phyloP scores from a whole-genome alignment of 2,888 invertebrate genomes.

The Mesoligia furuncula region DNA sequence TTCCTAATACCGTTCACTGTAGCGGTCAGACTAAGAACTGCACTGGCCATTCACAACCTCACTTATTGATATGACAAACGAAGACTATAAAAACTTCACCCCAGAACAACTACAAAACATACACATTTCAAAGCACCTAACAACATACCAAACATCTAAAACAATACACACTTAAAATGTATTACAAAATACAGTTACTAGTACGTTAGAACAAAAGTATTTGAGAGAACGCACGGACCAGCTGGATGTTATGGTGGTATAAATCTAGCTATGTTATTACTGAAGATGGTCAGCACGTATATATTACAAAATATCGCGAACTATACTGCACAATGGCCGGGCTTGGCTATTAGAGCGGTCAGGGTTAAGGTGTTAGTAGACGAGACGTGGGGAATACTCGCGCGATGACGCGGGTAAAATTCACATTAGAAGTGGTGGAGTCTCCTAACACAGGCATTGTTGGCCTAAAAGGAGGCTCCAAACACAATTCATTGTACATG shows the following conservation, averaged over 20 bases:
- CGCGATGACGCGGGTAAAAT: not conserved
- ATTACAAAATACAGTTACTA: constrained; percentile 53
- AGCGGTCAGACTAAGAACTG: not conserved
- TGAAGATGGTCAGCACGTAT: constrained; percentile 61
- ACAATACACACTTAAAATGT: constrained; percentile 48
- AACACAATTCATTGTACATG: too few species aligned
- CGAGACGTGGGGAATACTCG: not conserved
- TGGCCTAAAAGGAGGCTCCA: too few species aligned
- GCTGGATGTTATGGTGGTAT: constrained; percentile 50
- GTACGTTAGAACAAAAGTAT: constrained; percentile 40
- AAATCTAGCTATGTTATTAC: constrained; percentile 66
- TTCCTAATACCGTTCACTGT: not conserved
- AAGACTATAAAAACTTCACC: not conserved
- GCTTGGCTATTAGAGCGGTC: constrained; percentile 65
- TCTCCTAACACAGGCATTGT: too few species aligned
- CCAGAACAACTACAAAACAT: not conserved
- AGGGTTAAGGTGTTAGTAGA: constrained; percentile 42
- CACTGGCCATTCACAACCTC: not conserved
- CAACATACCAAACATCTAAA: not conserved
- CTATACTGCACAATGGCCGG: constrained; percentile 64
- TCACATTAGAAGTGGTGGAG: not conserved
- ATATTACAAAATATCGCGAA: constrained; percentile 64
- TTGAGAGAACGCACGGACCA: constrained; percentile 26
- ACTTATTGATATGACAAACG: not conserved
- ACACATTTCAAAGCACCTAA: constrained; percentile 1